Base-by-base conservation (phyloP, 2,888 invertebrate genomes). In the Drosophila histrio region DNA sequence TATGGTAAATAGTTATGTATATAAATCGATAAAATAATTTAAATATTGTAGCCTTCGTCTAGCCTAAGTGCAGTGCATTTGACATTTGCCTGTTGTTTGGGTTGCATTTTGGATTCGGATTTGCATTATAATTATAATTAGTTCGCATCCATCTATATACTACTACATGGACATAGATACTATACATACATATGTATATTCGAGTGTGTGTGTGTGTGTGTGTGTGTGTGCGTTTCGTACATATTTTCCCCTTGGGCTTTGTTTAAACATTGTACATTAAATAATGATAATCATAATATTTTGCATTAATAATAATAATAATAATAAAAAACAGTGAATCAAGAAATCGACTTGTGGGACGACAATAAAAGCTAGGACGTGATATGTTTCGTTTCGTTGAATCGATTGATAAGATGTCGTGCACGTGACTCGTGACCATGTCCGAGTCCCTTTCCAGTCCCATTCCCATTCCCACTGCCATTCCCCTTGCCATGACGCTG, bases 371-470 rank as follows among this genome's bases (percentile, higher is more conserved):
- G 32, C 84, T 84, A 84, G 73, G 88, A 83, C 72, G 76, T 88
- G 69, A 84, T 83, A 62, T 83, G 84, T 69, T 84, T 88, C 73
- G 87, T 86, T 84, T 83, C 88, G 80, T 79, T 88, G 84, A 86
- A 85, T 84, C 87, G 78, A 50, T 69, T 85, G 62, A 87, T 88
- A 47, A 79, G 83, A 62, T 68, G 64, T 32, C 80, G 72, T 15
- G 81, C 79, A 62, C 79, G 78, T 65, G 77, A 77, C 63, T 86
- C 78, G 50, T 77, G 82, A 34, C 49, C 61, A 11, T 36, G 44
- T 6, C 52, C 61, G 9, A 43, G 53, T 6, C n/a, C 30, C 6
- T 0, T 32, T 3, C 7, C 34, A 15, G 2, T 44, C 3, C 43
- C 52, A 13, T 38, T 67, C 4, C 43, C 68, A 34, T 13, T 50